These are phyloP conservation scores for Pseudochirops cupreus DNA, from an alignment of 2,797 vertebrate genomes.

Conservation along the genomic window DNA sequence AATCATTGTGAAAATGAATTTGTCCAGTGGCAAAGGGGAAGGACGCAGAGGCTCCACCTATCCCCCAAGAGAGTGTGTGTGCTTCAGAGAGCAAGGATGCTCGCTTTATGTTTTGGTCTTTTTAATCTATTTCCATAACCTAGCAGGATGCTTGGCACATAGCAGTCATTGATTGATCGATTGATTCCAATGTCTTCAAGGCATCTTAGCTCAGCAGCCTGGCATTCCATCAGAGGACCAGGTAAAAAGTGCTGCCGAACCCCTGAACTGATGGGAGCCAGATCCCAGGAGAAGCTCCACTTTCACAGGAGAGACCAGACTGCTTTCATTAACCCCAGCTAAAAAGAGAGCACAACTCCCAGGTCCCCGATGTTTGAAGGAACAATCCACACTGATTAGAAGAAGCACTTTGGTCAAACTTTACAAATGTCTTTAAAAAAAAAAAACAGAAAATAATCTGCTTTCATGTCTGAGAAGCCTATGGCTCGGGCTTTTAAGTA, in stretches of 20 bases:
- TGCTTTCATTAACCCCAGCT: constrained; percentile 43
- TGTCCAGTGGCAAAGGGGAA: neutral
- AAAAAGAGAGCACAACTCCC: constrained; percentile 17
- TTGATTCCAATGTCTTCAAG: neutral
- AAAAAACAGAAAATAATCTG: constrained; percentile 31
- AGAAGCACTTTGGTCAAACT: constrained; percentile 65
- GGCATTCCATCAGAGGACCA: neutral
- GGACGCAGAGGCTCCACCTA: neutral
- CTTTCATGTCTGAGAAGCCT: constrained; percentile 43
- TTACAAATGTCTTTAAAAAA: constrained; percentile 52
- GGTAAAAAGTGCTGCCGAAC: neutral
- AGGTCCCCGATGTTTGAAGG: constrained; percentile 40
- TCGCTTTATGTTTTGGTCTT: neutral
- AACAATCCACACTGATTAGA: constrained; percentile 63
- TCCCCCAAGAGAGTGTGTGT: neutral
- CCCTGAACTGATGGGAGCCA: neutral
- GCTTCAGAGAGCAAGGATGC: neutral
- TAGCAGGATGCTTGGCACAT: neutral
- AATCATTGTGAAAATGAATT: neutral
- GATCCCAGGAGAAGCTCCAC: neutral
- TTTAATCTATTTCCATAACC: neutral
- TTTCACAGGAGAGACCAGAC: neutral
- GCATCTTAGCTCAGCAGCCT: neutral
- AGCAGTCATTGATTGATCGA: neutral
- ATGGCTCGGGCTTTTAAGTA: constrained; percentile 30